Conservation (phyloP, 2,797 vertebrate species). For the Eupleurogrammus muticus region DNA sequence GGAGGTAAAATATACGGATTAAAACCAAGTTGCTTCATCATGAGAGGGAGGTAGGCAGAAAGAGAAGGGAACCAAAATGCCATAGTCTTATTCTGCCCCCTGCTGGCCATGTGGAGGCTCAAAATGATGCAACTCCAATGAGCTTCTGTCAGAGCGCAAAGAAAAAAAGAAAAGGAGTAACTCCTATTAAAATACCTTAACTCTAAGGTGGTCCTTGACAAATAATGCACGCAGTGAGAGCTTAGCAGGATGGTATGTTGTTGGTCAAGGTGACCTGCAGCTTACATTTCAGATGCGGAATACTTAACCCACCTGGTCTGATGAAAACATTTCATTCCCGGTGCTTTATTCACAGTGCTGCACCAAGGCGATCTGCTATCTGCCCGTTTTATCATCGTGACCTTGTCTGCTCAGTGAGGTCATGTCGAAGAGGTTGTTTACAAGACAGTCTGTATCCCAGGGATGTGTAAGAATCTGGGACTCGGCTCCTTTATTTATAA, state of each 20-base stretch:
- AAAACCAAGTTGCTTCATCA: conserved; percentile 50
- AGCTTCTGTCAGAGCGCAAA: neutral
- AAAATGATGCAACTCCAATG: neutral
- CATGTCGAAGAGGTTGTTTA: conserved; percentile 75
- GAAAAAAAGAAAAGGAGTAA: conserved; percentile 5
- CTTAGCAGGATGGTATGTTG: neutral
- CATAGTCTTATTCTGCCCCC: conserved; percentile 70
- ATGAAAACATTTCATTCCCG: neutral
- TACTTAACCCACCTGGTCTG: neutral
- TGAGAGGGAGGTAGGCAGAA: conserved; percentile 17
- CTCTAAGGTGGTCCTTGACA: neutral
- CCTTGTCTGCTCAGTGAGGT: conserved; percentile 61
- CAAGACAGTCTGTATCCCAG: conserved; percentile 71
- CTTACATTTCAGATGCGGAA: neutral
- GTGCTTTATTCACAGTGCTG: conserved; percentile 5
- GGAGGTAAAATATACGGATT: conserved; percentile 39
- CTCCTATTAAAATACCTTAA: conserved; percentile 4
- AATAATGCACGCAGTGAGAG: neutral
- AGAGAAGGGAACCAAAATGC: neutral
- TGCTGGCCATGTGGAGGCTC: conserved; percentile 60
- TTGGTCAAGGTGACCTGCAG: conserved; percentile 17
- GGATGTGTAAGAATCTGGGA: conserved; percentile 79
- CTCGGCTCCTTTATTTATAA: conserved; percentile 91
- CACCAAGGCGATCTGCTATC: conserved; percentile 28
- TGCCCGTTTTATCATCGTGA: conserved; percentile 50